Percentiles rank a stretch among this genome's conserved stretches.
Conservation (phyloP, 2,797 vertebrate genomes). For the Clarias laeviceps region DNA sequence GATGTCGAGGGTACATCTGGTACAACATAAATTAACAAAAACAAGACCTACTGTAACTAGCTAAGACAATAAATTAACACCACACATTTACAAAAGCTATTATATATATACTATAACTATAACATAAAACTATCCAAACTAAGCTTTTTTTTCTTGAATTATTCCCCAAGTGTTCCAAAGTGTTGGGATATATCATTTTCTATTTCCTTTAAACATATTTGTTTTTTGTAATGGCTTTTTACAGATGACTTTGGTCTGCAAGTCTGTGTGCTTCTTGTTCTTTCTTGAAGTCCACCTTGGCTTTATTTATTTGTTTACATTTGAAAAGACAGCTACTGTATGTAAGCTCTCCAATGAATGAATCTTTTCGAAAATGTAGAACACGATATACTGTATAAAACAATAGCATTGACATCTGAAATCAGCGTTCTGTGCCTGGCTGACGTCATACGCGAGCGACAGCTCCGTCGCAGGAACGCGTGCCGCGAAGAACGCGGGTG, state of each 20-base stretch:
- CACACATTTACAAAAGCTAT: too few species aligned
- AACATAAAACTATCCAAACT: too few species aligned
- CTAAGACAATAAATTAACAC: too few species aligned
- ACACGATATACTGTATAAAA: too few species aligned
- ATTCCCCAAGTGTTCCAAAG: background rate
- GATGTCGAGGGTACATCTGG: too few species aligned
- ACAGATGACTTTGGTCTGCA: background rate
- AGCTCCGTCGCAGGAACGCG: constrained; percentile 54
- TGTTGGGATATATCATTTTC: background rate
- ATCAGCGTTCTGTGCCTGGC: constrained; percentile 13
- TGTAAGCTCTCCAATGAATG: background rate
- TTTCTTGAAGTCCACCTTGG: background rate
- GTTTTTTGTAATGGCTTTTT: background rate
- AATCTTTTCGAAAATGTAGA: too few species aligned
- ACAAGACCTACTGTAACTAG: too few species aligned
- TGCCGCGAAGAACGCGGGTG: background rate
- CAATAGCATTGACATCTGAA: background rate
- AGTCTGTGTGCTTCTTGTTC: background rate
- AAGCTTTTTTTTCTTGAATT: background rate
- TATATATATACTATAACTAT: too few species aligned
- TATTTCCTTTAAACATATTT: background rate
- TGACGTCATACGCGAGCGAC: constrained; percentile 58
- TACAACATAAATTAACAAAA: too few species aligned
- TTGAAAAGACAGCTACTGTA: background rate
- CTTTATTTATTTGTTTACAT: background rate